A percentile compares a stretch with the other conserved stretches of the same genome.
These are phyloP conservation scores for Dryadula phaetusa DNA, from an alignment of 2,888 invertebrate genomes.

Conservation along the genomic window DNA sequence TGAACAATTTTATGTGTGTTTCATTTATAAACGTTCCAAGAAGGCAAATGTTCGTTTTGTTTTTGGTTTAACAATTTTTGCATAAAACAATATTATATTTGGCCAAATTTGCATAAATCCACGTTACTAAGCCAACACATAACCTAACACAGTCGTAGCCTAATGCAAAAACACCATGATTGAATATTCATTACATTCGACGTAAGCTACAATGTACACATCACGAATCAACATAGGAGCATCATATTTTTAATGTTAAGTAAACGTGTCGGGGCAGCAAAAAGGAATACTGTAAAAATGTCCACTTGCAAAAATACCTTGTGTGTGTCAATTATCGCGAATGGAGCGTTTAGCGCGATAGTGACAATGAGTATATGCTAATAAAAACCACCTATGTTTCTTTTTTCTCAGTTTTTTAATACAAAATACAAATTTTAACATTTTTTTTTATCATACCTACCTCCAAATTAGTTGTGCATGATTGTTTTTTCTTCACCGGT, in stretches of 20 bases:
- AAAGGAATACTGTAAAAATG: constrained; percentile 40
- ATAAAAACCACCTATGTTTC: constrained; percentile 56
- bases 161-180: constrained; percentile 28
- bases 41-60: constrained; percentile 19
- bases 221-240: constrained; percentile 31
- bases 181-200: constrained; percentile 40
- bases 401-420: constrained; percentile 56
- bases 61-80: constrained; percentile 9
- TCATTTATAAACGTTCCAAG: constrained; percentile 35
- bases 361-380: constrained; percentile 77
- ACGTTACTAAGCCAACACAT: constrained; percentile 3
- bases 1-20: constrained; percentile 41
- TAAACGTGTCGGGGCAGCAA: constrained; percentile 41
- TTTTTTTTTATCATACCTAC: constrained; percentile 41
- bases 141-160: constrained; percentile 24
- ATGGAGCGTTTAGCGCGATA: constrained; percentile 65
- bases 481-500: constrained; percentile 57
- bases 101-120: constrained; percentile 15
- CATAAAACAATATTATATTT: constrained; percentile 20
- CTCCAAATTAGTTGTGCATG: constrained; percentile 58
- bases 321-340: constrained; percentile 71
- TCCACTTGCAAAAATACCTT: constrained; percentile 51
- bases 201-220: constrained; percentile 35
- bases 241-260: constrained; percentile 41
- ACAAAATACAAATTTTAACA: constrained; percentile 52